phyloP scores from a whole-genome alignment of 2,888 invertebrate genomes.

The Clunio marinus region DNA sequence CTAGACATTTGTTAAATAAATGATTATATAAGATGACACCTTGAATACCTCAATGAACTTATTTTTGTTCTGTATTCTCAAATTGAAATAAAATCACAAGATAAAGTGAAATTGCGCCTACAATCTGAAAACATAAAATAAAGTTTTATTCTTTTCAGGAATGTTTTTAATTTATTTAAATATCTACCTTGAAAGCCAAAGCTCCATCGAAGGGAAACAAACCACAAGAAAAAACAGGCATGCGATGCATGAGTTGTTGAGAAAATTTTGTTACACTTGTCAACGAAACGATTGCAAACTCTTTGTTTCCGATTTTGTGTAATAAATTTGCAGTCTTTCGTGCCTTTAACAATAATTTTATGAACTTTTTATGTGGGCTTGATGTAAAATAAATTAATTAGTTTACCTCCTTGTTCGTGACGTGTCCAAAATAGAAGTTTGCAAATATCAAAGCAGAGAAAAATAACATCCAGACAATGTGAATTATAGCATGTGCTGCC shows the following conservation, averaged over 20 bases:
- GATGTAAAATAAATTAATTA: neutral
- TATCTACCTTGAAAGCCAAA: neutral
- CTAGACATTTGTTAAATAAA: too few species aligned
- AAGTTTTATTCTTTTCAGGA: neutral
- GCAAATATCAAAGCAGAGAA: neutral
- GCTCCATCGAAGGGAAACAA: neutral
- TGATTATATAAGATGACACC: too few species aligned
- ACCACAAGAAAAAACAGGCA: neutral
- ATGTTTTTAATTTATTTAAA: neutral
- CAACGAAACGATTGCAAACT: neutral
- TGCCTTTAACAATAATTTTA: neutral
- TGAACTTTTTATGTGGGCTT: neutral
- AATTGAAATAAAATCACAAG: slow-evolving; percentile 15
- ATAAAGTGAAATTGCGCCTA: neutral
- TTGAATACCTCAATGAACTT: too few species aligned
- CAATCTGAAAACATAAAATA: slow-evolving; percentile 15
- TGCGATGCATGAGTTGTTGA: neutral
- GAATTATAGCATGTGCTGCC: too few species aligned
- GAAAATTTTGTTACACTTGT: neutral
- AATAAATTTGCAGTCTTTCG: neutral
- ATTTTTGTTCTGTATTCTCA: too few species aligned
- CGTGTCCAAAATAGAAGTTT: neutral
- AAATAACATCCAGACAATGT: neutral
- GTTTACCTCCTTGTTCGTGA: neutral
- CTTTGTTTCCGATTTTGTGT: neutral